These are phyloP conservation scores for Euspilapteryx auroguttella DNA, from an alignment of 2,888 invertebrate genomes.

Conservation along the genomic window DNA sequence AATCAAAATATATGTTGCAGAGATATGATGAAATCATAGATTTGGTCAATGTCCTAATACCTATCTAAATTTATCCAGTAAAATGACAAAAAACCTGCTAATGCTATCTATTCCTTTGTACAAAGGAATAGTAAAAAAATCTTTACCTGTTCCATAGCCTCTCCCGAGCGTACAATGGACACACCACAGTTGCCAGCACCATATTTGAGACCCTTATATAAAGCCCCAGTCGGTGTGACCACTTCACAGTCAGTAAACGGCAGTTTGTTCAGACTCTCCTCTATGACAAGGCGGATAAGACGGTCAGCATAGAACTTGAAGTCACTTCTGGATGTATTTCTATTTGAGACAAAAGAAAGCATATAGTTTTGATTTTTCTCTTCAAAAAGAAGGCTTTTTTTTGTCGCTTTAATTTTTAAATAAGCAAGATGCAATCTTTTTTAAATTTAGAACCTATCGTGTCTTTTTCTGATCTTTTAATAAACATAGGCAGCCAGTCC, in stretches of 20 bases:
- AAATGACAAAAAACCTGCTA: too few relatives aligned
- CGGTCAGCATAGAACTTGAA: conserved; percentile 99
- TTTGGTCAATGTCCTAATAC: too few relatives aligned
- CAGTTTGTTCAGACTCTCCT: conserved; percentile 95
- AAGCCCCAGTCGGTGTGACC: conserved; percentile 89
- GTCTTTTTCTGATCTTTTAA: too few relatives aligned
- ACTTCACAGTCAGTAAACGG: conserved; percentile 92
- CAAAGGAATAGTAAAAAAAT: too few relatives aligned
- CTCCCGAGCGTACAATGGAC: conserved; percentile 91
- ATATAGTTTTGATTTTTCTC: background rate
- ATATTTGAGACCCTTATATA: conserved; percentile 92
- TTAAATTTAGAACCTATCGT: too few relatives aligned
- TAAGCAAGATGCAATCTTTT: too few relatives aligned
- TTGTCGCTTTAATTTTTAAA: too few relatives aligned
- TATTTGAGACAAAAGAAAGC: conserved; percentile 34
- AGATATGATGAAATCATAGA: too few relatives aligned
- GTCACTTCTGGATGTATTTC: conserved; percentile 90
- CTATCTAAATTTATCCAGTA: too few relatives aligned
- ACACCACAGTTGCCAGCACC: conserved; percentile 98
- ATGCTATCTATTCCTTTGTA: too few relatives aligned
- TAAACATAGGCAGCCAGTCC: too few relatives aligned
- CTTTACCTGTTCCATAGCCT: conserved; percentile 89
- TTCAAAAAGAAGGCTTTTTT: background rate
- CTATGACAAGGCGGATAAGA: conserved; percentile 94
- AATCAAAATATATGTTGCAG: too few relatives aligned